Percentiles rank a stretch among this genome's conserved stretches.
phyloP scores from a whole-genome alignment of 2,113 vertebrate species.

The Notiomystis cincta region DNA sequence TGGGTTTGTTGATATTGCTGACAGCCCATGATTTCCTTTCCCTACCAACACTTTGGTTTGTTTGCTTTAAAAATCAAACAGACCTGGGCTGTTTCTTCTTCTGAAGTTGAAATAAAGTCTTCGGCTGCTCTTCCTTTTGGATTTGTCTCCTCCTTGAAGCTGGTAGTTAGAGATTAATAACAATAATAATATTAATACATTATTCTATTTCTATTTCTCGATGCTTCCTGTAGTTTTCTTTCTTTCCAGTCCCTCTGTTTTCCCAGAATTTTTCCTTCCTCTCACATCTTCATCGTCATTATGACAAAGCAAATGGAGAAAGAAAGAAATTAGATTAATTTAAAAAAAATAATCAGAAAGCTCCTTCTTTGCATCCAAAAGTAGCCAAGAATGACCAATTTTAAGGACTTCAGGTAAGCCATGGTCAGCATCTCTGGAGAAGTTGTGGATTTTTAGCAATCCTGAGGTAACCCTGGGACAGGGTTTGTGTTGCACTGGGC shows the following conservation, averaged over 20 bases:
- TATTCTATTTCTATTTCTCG: not conserved
- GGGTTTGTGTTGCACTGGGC: not conserved
- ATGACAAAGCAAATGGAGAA: not conserved
- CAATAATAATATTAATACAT: not conserved
- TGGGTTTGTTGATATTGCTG: not conserved
- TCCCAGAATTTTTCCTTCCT: not conserved
- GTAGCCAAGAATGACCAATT: not conserved
- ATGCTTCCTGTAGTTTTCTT: not conserved
- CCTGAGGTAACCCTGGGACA: not conserved
- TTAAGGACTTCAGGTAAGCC: not conserved
- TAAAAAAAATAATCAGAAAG: not conserved
- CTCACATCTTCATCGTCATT: not conserved
- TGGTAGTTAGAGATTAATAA: not conserved
- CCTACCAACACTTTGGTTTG: not conserved
- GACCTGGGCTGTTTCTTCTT: not conserved
- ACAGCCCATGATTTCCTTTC: not conserved
- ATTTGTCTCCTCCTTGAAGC: not conserved
- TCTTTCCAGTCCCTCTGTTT: not conserved
- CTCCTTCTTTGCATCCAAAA: not conserved
- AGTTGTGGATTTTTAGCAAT: not conserved
- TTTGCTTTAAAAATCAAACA: not conserved
- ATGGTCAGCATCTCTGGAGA: not conserved
- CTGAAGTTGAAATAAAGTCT: not conserved
- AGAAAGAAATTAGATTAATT: not conserved
- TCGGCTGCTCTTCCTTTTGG: not conserved